A percentile compares a stretch with the other conserved stretches of the same genome.
Evolutionary conservation across 2,113 vertebrate species (phyloP).

Genomic region (Diphyllodes magnificus): DNA sequence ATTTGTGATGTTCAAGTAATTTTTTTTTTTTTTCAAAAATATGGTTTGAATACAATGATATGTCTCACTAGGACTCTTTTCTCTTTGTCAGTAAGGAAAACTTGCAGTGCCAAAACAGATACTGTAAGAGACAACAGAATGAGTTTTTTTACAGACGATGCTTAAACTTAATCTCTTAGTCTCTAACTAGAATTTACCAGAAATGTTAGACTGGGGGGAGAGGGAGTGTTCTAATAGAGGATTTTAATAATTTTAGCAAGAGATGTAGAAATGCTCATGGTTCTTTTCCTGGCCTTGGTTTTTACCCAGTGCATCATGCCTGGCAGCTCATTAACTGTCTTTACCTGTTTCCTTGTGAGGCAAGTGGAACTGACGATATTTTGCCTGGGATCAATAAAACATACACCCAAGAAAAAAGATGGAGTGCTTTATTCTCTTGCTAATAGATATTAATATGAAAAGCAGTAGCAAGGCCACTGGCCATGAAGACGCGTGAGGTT

Average conservation of each 20-base stretch:
- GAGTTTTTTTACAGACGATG: not conserved
- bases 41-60: not conserved
- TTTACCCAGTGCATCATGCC: not conserved
- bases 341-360: not conserved
- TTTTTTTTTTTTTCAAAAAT: not conserved
- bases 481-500: not conserved
- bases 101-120: not conserved
- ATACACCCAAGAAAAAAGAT: not conserved
- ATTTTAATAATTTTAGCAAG: not conserved
- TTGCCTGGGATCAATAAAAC: not conserved
- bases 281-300: not conserved
- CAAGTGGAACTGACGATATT: not conserved
- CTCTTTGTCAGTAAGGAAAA: not conserved
- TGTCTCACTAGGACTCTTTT: not conserved
- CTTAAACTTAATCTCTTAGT: not conserved
- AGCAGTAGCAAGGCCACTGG: not conserved
- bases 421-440: not conserved
- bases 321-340: not conserved
- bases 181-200: not conserved
- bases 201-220: not conserved
- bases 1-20: not conserved
- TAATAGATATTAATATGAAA: not conserved
- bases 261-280: not conserved
- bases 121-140: not conserved
- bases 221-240: not conserved